A percentile compares a stretch with the other conserved stretches of the same genome.
These are phyloP conservation scores for Fragum fragum DNA, from an alignment of 2,888 invertebrate species.

Conservation along the genomic window DNA sequence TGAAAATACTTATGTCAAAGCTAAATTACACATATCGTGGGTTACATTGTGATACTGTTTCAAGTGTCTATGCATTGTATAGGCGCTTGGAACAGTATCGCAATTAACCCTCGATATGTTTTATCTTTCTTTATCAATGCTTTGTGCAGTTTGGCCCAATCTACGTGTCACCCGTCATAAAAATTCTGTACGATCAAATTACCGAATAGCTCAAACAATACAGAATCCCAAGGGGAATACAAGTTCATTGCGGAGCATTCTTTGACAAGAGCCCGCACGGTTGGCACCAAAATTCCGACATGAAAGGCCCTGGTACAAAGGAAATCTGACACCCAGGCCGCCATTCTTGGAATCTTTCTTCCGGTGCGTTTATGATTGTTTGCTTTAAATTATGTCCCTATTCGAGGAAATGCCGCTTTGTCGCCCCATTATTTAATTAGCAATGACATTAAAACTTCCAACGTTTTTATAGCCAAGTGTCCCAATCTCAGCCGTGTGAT, in stretches of 20 bases:
- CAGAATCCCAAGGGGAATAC: not conserved
- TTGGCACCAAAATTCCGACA: constrained; percentile 46
- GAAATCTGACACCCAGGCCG: constrained; percentile 46
- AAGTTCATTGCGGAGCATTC: constrained; percentile 2
- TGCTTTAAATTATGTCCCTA: constrained; percentile 60
- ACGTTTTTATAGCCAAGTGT: constrained; percentile 30
- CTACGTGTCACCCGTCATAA: not conserved
- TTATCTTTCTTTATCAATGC: not conserved
- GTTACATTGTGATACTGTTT: too few relatives aligned
- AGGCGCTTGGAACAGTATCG: too few relatives aligned
- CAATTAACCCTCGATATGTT: too few relatives aligned
- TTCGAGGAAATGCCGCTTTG: constrained; percentile 65
- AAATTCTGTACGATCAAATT: not conserved
- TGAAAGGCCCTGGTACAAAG: constrained; percentile 49
- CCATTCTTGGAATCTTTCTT: constrained; percentile 23
- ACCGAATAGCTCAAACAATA: not conserved
- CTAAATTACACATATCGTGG: too few relatives aligned
- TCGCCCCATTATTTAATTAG: constrained; percentile 69
- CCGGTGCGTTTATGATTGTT: constrained; percentile 42
- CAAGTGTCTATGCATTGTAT: too few relatives aligned
- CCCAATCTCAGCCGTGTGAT: not conserved
- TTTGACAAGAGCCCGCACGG: constrained; percentile 25
- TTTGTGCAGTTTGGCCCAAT: not conserved
- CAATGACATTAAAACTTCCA: constrained; percentile 59
- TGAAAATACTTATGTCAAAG: too few relatives aligned